Evolutionary conservation across 2,113 vertebrate species (phyloP), one percentile per base, ranked within the genome.

Genomic region (Epinephelus cyanopodus): DNA sequence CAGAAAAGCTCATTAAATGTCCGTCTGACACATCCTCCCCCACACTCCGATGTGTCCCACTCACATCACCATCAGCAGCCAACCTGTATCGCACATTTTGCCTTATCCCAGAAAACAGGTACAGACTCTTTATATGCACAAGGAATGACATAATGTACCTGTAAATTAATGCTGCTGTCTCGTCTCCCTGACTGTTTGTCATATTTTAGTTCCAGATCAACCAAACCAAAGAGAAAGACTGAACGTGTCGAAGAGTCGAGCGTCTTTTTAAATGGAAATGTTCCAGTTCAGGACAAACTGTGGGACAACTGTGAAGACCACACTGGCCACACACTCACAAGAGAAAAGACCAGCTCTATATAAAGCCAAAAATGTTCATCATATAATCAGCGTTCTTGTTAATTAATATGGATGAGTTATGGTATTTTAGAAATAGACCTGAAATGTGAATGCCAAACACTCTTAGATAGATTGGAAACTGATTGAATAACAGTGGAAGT

Each of bases 61-160:
- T 87, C 65, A 53, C 45, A 1, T 93, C 93, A 25, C 71, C 95
- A 61, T 74, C 91, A 39, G 89, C 94, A 69, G 85, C 88, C 18
- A 94, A 96, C 73, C 75, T 89, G 57, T 88, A 87, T 86, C 93
- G 72, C 83, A 87, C 87, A 8, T 78, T 87, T 74, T 89, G 73
- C 42, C 93, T 92, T 64, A 72, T 91, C 19, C 87, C 92, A 64
- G 87, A 73, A 66, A 94, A 95, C 83, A 96, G 96, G 97, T 98
- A 95, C 18, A 33, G 3, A 72, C 6, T 39, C 8, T 57, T 50
- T 29, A 25, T 54, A 48, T 66, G 13, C 0, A 58, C 50, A 47
- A 39, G 64, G 45, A 5, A 33, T 14, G 5, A 66, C 12, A 19
- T 62, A 6, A 76, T 53, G 1, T 19, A 45, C 17, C 3, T 64